Base-by-base conservation (phyloP, 2,888 invertebrate genomes). In the Phoronis australis region DNA sequence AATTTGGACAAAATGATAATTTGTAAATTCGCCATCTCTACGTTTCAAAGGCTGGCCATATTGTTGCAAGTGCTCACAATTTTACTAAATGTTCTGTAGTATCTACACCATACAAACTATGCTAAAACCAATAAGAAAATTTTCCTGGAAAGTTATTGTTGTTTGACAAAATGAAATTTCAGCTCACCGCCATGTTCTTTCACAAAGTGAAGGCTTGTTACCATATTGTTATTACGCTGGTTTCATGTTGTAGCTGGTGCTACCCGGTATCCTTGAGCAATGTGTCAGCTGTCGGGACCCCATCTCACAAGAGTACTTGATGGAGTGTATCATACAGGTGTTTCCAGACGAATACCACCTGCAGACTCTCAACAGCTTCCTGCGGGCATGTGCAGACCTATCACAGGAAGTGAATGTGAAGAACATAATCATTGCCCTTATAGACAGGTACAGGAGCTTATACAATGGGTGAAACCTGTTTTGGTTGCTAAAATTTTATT, bases 261-360 rank as follows among this genome's bases (percentile, higher is more conserved):
- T 99, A 65, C 96, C 97, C 0, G 95, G 94, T 4, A 94, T 99
- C 59, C 80, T 97, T 71, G 99, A 99, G 75, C 99, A 99, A 80
- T 94, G 93, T 21, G 97, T 99, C 46, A 95, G 94, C 75, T 99
- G 99, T 72, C 81, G 92, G 55, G 99, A 99, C 80, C 90, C 95
- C 0, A 97, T 99, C 54, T 96, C 99, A 12, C 97, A 99, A 80
- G 97, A 99, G 80, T 99, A 99, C 78, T 84, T 99, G 22, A 97
- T 99, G 96, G 70, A 70, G 51, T 70, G 69, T 56, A 63, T 70
- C 31, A 70, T 70, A 46, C 70, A 70, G 68, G 90, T 95, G 23
- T 99, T 99, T 75, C 97, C 99, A 0, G 99, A 99, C 74, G 99
- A 99, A 78, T 97, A 96, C 78, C 99, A 99, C 80, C 81, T 99